A percentile compares a stretch with the other conserved stretches of the same genome.
phyloP scores from a whole-genome alignment of 1,140 invertebrate species.

The Euura lappo region DNA sequence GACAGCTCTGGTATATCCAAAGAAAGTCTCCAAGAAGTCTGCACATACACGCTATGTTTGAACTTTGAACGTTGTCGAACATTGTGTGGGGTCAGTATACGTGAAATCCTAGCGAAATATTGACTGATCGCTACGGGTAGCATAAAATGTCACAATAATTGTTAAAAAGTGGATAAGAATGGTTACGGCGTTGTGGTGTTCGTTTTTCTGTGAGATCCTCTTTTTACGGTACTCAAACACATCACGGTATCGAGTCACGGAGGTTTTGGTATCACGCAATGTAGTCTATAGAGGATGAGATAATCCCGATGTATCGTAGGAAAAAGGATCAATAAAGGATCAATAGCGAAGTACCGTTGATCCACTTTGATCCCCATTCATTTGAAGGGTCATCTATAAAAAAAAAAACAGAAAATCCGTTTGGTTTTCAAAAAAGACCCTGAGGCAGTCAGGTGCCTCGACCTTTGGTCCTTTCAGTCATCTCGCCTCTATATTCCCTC shows the following conservation, averaged over 20 bases:
- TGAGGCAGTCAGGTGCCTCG: conserved; percentile 49
- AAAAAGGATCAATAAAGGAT: neutral
- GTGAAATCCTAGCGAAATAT: too few species aligned
- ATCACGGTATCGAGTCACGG: neutral
- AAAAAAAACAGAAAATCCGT: neutral
- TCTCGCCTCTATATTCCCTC: neutral
- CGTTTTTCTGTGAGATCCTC: neutral
- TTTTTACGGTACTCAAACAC: neutral
- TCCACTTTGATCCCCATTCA: conserved; percentile 36
- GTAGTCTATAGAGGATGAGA: neutral
- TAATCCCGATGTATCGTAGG: neutral
- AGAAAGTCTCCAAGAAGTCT: too few species aligned
- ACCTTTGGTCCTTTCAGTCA: neutral
- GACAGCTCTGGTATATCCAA: too few species aligned
- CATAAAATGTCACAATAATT: too few species aligned
- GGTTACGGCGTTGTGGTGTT: too few species aligned
- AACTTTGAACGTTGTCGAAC: too few species aligned
- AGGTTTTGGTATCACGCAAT: neutral
- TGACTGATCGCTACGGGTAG: too few species aligned
- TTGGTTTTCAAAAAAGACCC: conserved; percentile 28
- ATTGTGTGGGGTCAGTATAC: too few species aligned
- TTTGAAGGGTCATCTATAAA: conserved; percentile 35
- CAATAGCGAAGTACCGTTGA: conserved; percentile 2
- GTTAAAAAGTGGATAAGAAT: too few species aligned
- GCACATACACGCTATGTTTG: too few species aligned